Base-by-base conservation (phyloP, 2,888 invertebrate genomes). In the Dynastes maya region DNA sequence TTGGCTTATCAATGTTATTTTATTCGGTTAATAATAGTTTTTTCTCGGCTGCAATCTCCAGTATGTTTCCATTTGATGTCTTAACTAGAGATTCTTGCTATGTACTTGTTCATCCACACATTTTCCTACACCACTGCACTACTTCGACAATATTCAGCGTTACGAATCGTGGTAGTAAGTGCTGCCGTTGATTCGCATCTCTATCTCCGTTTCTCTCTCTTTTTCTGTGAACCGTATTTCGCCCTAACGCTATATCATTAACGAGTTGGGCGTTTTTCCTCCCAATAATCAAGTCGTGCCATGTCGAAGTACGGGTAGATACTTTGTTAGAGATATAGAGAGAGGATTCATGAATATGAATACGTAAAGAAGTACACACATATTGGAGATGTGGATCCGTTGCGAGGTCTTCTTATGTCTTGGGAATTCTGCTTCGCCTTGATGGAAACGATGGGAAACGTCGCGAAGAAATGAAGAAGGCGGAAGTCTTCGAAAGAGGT, bases 241-340 rank as follows among this genome's bases (percentile, higher is more conserved):
- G 65, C 55, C 22, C 55, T 58, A 58, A 58, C 55, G 22, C 22
- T 68, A 29, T 68, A 68, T 51, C 13, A 68, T 68, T 68, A 51
- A 68, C 37, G 22, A 67, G 67, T 67, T 67, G 45, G 27, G 68
- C 61, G 45, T 61, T 40, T 72, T 74, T 74, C 55, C 40, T 16
- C 32, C 61, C 45, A 61, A 74, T 61, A 61, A 61, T 61, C 58
- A 61, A 61, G 61, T 61, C 72, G 72, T 74, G 72, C 61, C 49
- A 49, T 61, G 72, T 61, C 40, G 45, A 74, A 27, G 53, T 61
- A 49, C 45, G 45, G 8, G 45, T 11, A 11, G 40, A 45, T 61
- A 45, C 72, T 63, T 63, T 63, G 61, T 61, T 74, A 61, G 61
- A 49, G 65, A 67, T 65, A 45, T 16, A 55, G 8, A 32, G 8